Conservation (phyloP, 2,797 vertebrate genomes). For the Propithecus deckenii region DNA sequence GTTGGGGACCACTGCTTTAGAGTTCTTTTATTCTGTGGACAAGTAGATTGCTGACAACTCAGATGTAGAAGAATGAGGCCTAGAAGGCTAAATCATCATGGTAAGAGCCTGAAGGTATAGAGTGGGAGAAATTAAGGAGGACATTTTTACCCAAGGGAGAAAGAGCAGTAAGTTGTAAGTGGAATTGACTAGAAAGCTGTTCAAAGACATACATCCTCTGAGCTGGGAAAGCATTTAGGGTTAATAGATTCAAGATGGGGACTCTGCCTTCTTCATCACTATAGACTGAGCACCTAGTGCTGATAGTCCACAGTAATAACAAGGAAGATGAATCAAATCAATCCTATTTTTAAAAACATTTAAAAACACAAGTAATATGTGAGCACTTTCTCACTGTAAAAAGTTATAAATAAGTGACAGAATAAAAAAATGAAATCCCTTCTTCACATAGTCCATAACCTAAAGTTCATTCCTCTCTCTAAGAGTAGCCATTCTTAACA, state of each 20-base stretch:
- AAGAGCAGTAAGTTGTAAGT: background rate
- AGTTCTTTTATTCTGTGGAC: background rate
- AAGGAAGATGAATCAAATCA: background rate
- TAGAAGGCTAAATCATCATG: background rate
- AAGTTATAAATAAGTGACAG: background rate
- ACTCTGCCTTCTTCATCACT: background rate
- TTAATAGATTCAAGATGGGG: background rate
- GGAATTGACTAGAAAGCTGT: background rate
- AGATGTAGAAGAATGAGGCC: background rate
- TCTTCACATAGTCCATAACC: background rate
- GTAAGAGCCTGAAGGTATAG: background rate
- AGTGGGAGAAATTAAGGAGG: background rate
- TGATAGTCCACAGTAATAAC: background rate
- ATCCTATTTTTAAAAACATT: background rate
- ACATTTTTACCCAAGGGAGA: background rate
- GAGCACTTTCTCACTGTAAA: background rate
- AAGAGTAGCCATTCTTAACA: background rate
- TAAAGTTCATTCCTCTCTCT: background rate
- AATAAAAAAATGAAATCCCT: background rate
- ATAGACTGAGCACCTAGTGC: background rate
- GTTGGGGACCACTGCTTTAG: background rate
- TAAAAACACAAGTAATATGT: background rate
- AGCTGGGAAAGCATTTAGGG: background rate
- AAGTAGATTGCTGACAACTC: background rate
- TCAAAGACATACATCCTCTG: background rate